These are phyloP conservation scores for Leptothorax acervorum DNA, from an alignment of 2,888 invertebrate species.

Conservation along the genomic window DNA sequence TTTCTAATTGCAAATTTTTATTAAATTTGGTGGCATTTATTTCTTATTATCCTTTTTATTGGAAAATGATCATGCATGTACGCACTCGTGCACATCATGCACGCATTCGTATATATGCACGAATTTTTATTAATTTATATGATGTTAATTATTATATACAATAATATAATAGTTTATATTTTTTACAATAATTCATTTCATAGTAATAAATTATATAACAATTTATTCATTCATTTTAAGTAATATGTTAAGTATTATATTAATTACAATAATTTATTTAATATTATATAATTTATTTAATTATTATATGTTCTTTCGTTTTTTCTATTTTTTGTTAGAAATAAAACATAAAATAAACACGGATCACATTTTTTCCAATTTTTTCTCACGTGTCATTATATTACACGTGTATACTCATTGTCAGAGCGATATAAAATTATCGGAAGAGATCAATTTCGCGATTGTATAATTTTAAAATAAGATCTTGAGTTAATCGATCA, in stretches of 20 bases:
- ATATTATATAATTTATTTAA: not conserved
- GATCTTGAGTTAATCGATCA: conserved; percentile 2
- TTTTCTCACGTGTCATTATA: not conserved
- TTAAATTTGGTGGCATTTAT: not conserved
- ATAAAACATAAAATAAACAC: not conserved
- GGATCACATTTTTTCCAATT: not conserved
- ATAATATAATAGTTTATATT: not conserved
- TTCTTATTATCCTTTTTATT: not conserved
- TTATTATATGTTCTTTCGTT: not conserved
- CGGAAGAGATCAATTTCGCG: not conserved
- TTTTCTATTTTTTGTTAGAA: not conserved
- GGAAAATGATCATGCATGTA: not conserved
- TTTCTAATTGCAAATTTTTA: not conserved
- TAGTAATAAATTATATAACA: no score
- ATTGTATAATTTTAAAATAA: not conserved
- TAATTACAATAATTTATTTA: not conserved
- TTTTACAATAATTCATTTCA: not conserved
- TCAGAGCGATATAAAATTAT: not conserved
- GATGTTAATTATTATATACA: not conserved
- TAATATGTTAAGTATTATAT: no score
- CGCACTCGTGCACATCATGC: not conserved
- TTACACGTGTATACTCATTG: not conserved
- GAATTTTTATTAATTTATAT: not conserved
- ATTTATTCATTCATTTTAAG: no score
- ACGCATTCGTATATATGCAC: not conserved